phyloP scores from a whole-genome alignment of 2,797 vertebrate species.

The Paguma larvata region DNA sequence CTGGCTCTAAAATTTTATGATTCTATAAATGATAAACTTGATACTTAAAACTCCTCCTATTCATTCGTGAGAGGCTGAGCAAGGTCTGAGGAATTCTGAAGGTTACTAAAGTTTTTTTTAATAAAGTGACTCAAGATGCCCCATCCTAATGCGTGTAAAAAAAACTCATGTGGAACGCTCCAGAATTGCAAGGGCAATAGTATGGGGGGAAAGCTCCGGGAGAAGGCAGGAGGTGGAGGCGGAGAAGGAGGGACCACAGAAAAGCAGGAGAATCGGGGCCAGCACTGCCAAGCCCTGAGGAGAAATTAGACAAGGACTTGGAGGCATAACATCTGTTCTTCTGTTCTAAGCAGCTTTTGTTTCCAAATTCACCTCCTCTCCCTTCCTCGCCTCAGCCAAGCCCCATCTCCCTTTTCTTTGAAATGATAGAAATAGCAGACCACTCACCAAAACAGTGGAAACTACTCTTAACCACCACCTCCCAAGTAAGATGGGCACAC shows the following conservation, averaged over 20 bases:
- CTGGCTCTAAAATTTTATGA: constrained; percentile 61
- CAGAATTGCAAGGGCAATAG: neutral
- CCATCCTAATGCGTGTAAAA: neutral
- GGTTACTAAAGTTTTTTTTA: neutral
- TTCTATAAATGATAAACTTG: constrained; percentile 59
- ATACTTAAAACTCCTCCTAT: constrained; percentile 71
- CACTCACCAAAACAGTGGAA: neutral
- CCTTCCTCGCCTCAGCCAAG: neutral
- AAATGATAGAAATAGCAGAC: constrained; percentile 47
- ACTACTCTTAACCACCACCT: neutral
- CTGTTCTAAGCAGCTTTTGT: constrained; percentile 53
- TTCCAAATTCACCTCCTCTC: constrained; percentile 65
- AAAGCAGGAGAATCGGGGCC: neutral
- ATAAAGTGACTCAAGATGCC: neutral
- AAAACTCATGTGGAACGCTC: neutral
- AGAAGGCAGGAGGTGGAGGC: neutral
- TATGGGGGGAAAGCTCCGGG: neutral
- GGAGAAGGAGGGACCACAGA: constrained; percentile 21
- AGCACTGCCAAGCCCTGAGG: neutral
- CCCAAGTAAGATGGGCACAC: neutral
- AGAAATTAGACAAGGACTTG: constrained; percentile 44
- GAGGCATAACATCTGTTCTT: constrained; percentile 53
- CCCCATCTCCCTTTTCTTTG: neutral
- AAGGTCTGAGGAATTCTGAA: constrained; percentile 47
- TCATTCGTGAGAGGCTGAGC: neutral